Evolutionary conservation across 2,797 vertebrate species (phyloP).

Genomic region (Centroberyx gerrardi): DNA sequence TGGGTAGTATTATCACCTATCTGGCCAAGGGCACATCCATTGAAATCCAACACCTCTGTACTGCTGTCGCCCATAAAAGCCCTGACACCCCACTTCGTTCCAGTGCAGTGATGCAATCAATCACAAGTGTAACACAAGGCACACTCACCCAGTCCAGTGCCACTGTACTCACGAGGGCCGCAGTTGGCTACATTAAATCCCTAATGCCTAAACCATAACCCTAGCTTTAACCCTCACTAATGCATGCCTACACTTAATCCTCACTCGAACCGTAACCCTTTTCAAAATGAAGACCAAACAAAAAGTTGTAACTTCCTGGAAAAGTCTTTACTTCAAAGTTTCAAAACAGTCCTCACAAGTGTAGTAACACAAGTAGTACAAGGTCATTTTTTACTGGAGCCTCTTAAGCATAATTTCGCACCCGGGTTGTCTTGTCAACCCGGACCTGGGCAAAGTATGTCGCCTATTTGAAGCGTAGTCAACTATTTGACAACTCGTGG

Average conservation of each 20-base stretch:
- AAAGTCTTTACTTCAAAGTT: no score
- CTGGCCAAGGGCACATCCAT: conserved; percentile 79
- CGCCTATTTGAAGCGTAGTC: background rate
- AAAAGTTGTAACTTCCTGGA: background rate
- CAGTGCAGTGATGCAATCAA: conserved; percentile 81
- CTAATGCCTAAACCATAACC: conserved; percentile 4
- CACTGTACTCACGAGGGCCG: conserved; percentile 26
- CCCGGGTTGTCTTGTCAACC: background rate
- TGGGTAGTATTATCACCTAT: conserved; percentile 68
- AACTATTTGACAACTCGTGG: background rate
- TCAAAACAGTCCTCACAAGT: background rate
- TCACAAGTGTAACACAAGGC: conserved; percentile 70
- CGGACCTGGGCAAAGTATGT: background rate
- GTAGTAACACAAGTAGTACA: background rate
- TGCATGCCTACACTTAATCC: background rate
- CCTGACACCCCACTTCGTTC: conserved; percentile 78
- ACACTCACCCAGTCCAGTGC: conserved; percentile 41
- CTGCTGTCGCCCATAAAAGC: conserved; percentile 72
- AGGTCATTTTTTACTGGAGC: conserved; percentile 1
- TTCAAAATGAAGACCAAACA: background rate
- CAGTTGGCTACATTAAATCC: background rate
- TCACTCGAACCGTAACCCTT: no score
- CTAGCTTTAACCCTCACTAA: background rate
- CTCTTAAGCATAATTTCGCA: background rate
- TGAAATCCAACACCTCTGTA: conserved; percentile 76